Conservation (phyloP, 2,888 invertebrate species). For the Loripinus fragilis region DNA sequence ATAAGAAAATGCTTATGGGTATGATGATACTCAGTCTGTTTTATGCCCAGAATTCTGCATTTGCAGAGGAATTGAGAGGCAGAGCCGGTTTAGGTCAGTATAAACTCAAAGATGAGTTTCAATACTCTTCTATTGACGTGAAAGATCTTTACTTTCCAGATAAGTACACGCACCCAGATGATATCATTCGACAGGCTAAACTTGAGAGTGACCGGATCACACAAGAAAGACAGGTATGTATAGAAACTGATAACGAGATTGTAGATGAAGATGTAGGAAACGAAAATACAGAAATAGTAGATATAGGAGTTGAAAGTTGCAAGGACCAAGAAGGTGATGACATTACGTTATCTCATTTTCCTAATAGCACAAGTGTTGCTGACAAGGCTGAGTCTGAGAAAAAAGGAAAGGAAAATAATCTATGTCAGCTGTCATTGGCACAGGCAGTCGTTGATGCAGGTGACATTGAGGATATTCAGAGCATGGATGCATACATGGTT, state of each 20-base stretch:
- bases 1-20: not conserved
- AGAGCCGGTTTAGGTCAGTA: not conserved
- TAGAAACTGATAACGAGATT: no score
- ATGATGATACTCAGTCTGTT: conserved; percentile 4
- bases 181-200: not conserved
- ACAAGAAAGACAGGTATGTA: not conserved
- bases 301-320: no score
- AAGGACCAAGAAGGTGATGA: no score
- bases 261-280: no score
- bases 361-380: not conserved
- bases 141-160: not conserved
- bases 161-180: not conserved
- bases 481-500: conserved; percentile 5
- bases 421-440: not conserved
- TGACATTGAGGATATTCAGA: not conserved
- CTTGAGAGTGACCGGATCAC: conserved; percentile 1
- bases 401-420: not conserved
- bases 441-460: not conserved
- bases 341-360: not conserved
- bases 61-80: not conserved
- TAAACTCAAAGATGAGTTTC: not conserved
- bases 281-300: no score
- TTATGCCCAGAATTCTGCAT: conserved; percentile 3
- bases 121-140: not conserved
- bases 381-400: not conserved